These are phyloP conservation scores for Parazoanthus atlanticus DNA, from an alignment of 92 coral and sea anemone species.

Conservation along the genomic window DNA sequence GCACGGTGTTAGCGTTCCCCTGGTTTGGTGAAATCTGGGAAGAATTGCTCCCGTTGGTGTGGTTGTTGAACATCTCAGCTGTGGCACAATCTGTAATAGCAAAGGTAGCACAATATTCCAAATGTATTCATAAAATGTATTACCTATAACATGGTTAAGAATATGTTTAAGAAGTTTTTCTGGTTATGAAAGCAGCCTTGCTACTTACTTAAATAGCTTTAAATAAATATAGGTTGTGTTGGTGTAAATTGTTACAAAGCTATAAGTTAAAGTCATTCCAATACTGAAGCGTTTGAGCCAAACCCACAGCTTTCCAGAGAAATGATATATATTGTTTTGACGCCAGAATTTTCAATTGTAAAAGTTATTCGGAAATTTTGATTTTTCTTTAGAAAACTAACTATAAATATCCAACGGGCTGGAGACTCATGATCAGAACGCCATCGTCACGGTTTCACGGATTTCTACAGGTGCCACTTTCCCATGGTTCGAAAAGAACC, in stretches of 20 bases:
- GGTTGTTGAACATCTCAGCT: slow-evolving; percentile 12
- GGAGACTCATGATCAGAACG: not conserved
- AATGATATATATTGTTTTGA: not conserved
- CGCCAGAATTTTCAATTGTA: too few species aligned
- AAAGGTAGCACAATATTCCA: not conserved
- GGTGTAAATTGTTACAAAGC: not conserved
- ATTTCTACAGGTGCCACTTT: not conserved
- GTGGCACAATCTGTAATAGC: slow-evolving; percentile 4
- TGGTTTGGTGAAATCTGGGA: not conserved
- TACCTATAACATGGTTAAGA: not conserved
- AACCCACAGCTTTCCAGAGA: not conserved
- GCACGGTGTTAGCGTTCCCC: not conserved
- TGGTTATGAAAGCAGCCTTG: not conserved
- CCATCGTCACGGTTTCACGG: not conserved
- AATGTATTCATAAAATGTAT: too few species aligned
- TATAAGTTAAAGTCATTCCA: not conserved
- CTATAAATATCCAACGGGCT: not conserved
- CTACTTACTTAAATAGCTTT: not conserved
- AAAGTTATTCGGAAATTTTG: not conserved
- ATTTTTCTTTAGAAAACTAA: not conserved
- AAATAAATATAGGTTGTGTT: not conserved
- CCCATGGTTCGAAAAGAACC: not conserved
- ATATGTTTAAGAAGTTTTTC: not conserved
- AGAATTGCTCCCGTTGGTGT: slow-evolving; percentile 17
- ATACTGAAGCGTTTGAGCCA: not conserved